These are phyloP conservation scores for Bradysia coprophila DNA, from an alignment of 1,140 invertebrate species.

Conservation along the genomic window DNA sequence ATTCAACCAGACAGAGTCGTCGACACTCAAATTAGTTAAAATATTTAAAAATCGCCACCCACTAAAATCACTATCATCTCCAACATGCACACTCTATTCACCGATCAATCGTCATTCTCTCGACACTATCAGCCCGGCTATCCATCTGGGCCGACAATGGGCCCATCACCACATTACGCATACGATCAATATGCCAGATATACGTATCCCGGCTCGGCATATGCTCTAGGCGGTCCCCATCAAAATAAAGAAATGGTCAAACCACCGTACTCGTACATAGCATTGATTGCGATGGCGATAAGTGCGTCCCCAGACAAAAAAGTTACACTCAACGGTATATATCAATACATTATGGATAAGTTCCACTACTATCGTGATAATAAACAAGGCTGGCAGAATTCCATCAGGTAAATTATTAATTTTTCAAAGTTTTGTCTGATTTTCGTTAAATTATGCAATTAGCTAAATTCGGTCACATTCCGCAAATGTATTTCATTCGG, in stretches of 20 bases:
- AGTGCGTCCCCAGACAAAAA: constrained; percentile 83
- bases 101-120: constrained; percentile 58
- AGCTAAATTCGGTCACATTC: too few relatives aligned
- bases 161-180: constrained; percentile 29
- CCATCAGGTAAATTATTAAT: too few relatives aligned
- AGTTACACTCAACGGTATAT: constrained; percentile 94
- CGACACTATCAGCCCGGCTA: constrained; percentile 29
- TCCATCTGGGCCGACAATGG: constrained; percentile 25
- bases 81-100: constrained; percentile 79
- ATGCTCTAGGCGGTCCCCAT: constrained; percentile 35
- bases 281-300: constrained; percentile 96
- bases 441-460: too few relatives aligned
- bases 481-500: too few relatives aligned
- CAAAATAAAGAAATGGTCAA: constrained; percentile 84
- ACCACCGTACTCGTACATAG: constrained; percentile 96
- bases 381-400: constrained; percentile 91
- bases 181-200: constrained; percentile 59
- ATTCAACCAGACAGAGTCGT: too few relatives aligned
- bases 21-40: too few relatives aligned
- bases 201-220: constrained; percentile 33
- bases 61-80: too few relatives aligned
- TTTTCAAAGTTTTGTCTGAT: too few relatives aligned
- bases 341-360: constrained; percentile 95
- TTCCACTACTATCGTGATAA: constrained; percentile 97
- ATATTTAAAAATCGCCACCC: too few relatives aligned